Evolutionary conservation across 2,888 invertebrate genomes (phyloP), one percentile per base, ranked within the genome.

Genomic region (Protophormia terraenovae): DNA sequence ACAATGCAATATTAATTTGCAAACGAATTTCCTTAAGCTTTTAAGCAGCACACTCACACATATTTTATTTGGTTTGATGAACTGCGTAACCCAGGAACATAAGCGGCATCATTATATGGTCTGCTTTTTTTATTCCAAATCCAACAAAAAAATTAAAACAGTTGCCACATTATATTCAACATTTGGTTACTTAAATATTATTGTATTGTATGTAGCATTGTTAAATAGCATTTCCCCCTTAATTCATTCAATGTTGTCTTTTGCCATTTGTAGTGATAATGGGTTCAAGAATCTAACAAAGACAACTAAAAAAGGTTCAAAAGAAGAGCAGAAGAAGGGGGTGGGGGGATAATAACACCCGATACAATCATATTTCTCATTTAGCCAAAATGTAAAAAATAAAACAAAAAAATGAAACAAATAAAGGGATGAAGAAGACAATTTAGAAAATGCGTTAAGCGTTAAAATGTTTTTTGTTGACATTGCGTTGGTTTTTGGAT

Each of bases 371-470:
- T 75, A 64, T 50, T 71, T 75, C 16, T 76, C 35, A 35, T 62
- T 64, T 60, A 62, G 69, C 62, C 32, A 38, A 67, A 67, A 50
- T 35, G 24, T 27, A 35, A 76, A 66, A 24, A 58, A 27, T 35
- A 64, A 12, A 60, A 73, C 47, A 14, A 66, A 47, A 5, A 53
- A 50, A 14, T 7, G 29, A 60, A 67, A 67, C 22, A 35, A 67
- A 19, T 62, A 82, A 80, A 72, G 86, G 86, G 78, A 82, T 75
- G 81, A 82, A 78, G 72, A 72, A 78, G 72, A 72, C 75, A 86
- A 79, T 85, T 85, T 85, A 47, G 71, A 75, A 86, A 83, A 83
- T 87, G 84, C 83, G 86, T 86, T 86, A 79, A 83, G 75, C 79
- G 83, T 86, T 86, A 79, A 75, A 86, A 81, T 80, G 73, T 78